Evolutionary conservation across 2,888 invertebrate species (phyloP).

Genomic region (Leptinotarsa tumamoca): DNA sequence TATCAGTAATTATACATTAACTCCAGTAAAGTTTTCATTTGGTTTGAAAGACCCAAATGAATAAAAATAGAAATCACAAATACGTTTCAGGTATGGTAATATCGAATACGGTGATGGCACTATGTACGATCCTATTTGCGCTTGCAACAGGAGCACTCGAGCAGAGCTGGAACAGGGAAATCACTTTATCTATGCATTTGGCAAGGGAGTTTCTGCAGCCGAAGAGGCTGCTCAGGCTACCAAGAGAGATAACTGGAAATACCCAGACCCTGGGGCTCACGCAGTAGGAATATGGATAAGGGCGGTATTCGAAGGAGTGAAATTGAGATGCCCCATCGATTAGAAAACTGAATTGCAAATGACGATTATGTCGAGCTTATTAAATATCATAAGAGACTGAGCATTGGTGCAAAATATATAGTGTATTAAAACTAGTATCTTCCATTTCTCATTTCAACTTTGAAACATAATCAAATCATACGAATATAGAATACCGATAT

Average conservation of each 20-base stretch:
- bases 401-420: neutral
- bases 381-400: conserved; percentile 7
- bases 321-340: conserved; percentile 55
- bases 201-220: conserved; percentile 62
- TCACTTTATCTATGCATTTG: conserved; percentile 60
- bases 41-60: too few relatives aligned
- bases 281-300: conserved; percentile 73
- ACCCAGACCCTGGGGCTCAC: conserved; percentile 73
- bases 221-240: conserved; percentile 61
- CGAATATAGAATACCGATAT: too few relatives aligned
- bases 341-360: conserved; percentile 7
- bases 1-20: too few relatives aligned
- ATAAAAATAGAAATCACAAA: neutral
- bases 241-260: conserved; percentile 49
- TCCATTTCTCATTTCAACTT: neutral
- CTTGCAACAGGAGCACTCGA: conserved; percentile 54
- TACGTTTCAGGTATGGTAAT: conserved; percentile 70
- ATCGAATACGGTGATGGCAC: conserved; percentile 75
- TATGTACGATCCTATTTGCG: conserved; percentile 69
- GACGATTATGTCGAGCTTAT: neutral
- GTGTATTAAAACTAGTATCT: neutral
- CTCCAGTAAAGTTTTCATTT: too few relatives aligned
- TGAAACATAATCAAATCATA: too few relatives aligned
- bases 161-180: conserved; percentile 48
- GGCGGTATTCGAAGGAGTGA: conserved; percentile 68